phyloP scores from a whole-genome alignment of 2,797 vertebrate genomes.

The Babyrousa celebensis region DNA sequence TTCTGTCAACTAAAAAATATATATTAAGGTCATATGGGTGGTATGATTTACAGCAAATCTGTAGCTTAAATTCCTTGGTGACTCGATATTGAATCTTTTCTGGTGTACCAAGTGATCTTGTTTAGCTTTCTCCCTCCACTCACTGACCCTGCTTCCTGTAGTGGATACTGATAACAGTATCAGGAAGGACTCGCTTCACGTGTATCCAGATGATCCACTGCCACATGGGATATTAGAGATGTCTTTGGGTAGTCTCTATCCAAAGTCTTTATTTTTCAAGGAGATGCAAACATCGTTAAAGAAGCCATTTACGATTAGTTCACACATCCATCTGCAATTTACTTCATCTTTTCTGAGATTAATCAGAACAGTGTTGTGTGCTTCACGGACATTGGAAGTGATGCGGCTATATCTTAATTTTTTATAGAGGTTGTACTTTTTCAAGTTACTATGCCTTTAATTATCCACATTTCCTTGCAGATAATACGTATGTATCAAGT shows the following conservation, averaged over 20 bases:
- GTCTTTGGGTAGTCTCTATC: not conserved
- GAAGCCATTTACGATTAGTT: not conserved
- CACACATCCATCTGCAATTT: not conserved
- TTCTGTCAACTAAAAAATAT: not conserved
- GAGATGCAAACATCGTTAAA: not conserved
- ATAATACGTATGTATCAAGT: constrained; percentile 97
- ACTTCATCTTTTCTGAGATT: not conserved
- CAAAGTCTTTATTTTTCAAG: not conserved
- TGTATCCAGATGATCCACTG: not conserved
- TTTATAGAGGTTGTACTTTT: not conserved
- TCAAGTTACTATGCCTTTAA: not conserved
- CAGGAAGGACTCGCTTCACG: not conserved
- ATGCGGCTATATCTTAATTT: not conserved
- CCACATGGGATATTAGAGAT: not conserved
- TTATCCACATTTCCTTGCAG: constrained; percentile 87
- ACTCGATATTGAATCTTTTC: not conserved
- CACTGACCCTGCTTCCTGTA: not conserved
- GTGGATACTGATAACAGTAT: not conserved
- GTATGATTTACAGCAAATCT: not conserved
- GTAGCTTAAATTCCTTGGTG: not conserved
- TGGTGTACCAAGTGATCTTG: not conserved
- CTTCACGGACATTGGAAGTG: not conserved
- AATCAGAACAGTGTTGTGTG: not conserved
- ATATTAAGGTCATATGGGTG: not conserved
- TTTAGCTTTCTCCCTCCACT: not conserved